phyloP scores from a whole-genome alignment of 2,797 vertebrate species.

The Synaphobranchus kaupii region DNA sequence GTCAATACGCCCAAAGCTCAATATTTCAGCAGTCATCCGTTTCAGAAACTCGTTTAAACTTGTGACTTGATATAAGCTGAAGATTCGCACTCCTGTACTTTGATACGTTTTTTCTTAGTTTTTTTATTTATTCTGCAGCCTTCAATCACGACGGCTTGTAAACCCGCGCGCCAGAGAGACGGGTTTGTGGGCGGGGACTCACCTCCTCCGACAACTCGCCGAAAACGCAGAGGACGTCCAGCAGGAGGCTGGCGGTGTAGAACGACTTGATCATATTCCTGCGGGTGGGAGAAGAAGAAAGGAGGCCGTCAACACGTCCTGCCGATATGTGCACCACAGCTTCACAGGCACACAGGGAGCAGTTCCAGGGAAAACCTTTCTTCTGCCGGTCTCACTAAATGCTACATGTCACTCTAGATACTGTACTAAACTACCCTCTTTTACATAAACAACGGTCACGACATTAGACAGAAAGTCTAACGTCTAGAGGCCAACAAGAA shows the following conservation, averaged over 20 bases:
- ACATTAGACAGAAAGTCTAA: background rate
- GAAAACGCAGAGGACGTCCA: conserved; percentile 91
- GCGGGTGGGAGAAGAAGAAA: conserved; percentile 16
- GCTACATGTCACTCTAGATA: background rate
- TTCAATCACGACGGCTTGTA: background rate
- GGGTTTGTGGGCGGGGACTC: conserved; percentile 44
- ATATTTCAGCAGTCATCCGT: background rate
- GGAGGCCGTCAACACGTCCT: background rate
- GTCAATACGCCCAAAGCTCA: background rate
- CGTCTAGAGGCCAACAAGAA: background rate
- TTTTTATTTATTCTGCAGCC: background rate
- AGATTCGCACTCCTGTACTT: background rate
- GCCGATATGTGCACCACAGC: background rate
- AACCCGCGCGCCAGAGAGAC: background rate
- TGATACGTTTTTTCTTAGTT: too few species aligned
- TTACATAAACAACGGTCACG: background rate
- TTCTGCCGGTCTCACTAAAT: background rate
- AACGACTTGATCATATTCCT: conserved; percentile 99
- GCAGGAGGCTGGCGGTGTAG: conserved; percentile 91
- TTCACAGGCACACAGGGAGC: background rate
- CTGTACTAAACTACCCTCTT: background rate
- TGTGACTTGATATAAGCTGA: too few species aligned
- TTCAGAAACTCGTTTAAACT: background rate
- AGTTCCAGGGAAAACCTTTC: background rate
- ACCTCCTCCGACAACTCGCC: conserved; percentile 95